phyloP scores from a whole-genome alignment of 2,888 invertebrate genomes.

The Caenorhabditis virilis region DNA sequence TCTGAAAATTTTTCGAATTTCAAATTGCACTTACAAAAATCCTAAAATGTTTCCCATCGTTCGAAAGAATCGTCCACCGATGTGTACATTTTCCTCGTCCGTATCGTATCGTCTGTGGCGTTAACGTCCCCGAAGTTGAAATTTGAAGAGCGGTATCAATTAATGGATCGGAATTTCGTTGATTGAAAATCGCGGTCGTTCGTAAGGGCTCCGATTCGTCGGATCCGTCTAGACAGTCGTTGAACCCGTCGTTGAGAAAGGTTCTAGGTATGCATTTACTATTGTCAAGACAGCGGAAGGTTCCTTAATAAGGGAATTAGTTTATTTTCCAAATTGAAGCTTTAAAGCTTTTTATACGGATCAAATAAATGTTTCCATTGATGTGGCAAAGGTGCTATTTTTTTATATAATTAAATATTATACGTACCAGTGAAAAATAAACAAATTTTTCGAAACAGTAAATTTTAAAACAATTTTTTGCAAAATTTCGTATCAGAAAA shows the following conservation, averaged over 20 bases:
- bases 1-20: too few relatives aligned
- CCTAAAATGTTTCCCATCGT: slow-evolving; percentile 11
- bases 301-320: too few relatives aligned
- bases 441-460: too few relatives aligned
- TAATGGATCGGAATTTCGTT: background rate
- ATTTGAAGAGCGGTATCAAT: slow-evolving; percentile 7
- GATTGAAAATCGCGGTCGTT: background rate
- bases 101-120: slow-evolving; percentile 22
- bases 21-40: slow-evolving; percentile 4
- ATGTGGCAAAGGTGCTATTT: too few relatives aligned
- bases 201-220: too few relatives aligned
- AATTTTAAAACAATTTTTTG: too few relatives aligned
- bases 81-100: slow-evolving; percentile 30
- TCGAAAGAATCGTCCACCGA: slow-evolving; percentile 24
- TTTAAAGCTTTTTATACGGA: too few relatives aligned
- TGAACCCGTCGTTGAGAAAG: slow-evolving; percentile 46
- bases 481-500: too few relatives aligned
- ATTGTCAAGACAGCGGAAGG: slow-evolving; percentile 57
- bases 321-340: too few relatives aligned
- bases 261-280: slow-evolving; percentile 51
- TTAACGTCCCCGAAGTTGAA: slow-evolving; percentile 11
- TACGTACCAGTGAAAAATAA: too few relatives aligned
- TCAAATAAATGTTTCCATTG: too few relatives aligned
- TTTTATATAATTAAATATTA: too few relatives aligned
- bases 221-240: slow-evolving; percentile 53